These are phyloP conservation scores for Neotragus moschatus DNA, from an alignment of 2,113 vertebrate species.

Conservation along the genomic window DNA sequence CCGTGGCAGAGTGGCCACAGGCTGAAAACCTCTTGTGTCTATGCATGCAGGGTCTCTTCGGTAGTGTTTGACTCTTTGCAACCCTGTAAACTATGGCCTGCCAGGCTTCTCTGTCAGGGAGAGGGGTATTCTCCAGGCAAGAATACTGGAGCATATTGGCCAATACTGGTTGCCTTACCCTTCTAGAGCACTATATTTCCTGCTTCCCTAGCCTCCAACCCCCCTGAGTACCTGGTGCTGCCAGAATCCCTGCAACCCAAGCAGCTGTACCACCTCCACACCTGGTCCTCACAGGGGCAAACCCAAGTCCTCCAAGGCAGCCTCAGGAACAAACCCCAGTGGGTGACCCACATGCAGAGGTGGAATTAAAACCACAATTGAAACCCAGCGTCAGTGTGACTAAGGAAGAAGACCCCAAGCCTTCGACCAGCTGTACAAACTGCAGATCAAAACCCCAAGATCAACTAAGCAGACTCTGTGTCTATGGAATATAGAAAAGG, in stretches of 20 bases:
- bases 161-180: neutral
- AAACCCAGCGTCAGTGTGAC: neutral
- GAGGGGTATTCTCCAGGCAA: neutral
- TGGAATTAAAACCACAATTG: neutral
- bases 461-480: neutral
- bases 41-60: neutral
- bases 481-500: neutral
- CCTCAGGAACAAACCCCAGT: neutral
- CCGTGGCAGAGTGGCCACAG: neutral
- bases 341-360: neutral
- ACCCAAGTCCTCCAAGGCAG: neutral
- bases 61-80: neutral
- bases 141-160: neutral
- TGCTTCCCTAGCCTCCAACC: neutral
- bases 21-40: fast-evolving
- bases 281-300: neutral
- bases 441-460: neutral
- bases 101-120: neutral
- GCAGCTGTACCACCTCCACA: neutral
- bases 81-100: neutral
- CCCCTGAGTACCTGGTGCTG: neutral
- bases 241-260: neutral
- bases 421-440: neutral
- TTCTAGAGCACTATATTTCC: neutral
- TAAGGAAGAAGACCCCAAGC: neutral